These are phyloP conservation scores for Phylloscopus whistleri DNA, from an alignment of 2,113 vertebrate species.

Conservation along the genomic window DNA sequence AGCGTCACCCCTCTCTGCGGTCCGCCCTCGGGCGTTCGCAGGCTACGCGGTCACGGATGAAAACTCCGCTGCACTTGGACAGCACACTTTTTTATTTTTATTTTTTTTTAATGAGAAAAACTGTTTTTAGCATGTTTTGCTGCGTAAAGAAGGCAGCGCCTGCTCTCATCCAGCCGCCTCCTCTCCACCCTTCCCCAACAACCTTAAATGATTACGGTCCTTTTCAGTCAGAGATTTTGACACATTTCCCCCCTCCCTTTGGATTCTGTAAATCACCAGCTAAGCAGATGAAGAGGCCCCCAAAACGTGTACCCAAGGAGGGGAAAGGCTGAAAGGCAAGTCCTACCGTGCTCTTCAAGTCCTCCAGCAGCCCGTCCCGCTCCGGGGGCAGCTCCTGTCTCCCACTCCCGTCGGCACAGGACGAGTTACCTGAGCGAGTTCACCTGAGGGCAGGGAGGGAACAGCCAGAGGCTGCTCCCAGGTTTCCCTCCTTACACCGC, in stretches of 20 bases:
- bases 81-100: no score
- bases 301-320: rapidly evolving
- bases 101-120: neutral
- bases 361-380: neutral
- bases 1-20: neutral
- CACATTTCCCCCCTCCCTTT: rapidly evolving
- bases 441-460: neutral
- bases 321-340: neutral
- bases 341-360: rapidly evolving
- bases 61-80: neutral
- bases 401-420: rapidly evolving
- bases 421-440: neutral
- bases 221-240: neutral
- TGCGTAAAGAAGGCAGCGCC: neutral
- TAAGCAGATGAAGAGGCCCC: neutral
- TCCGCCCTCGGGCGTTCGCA: no score
- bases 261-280: neutral
- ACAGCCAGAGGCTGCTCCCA: neutral
- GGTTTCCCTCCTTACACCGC: rapidly evolving
- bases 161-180: neutral
- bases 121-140: neutral
- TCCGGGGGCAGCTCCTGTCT: neutral
- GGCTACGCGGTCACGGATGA: neutral
- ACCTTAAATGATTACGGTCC: neutral
- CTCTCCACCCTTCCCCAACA: neutral